These are phyloP conservation scores for Campylomormyrus numenius DNA, from an alignment of 2,113 vertebrate genomes.

Conservation along the genomic window DNA sequence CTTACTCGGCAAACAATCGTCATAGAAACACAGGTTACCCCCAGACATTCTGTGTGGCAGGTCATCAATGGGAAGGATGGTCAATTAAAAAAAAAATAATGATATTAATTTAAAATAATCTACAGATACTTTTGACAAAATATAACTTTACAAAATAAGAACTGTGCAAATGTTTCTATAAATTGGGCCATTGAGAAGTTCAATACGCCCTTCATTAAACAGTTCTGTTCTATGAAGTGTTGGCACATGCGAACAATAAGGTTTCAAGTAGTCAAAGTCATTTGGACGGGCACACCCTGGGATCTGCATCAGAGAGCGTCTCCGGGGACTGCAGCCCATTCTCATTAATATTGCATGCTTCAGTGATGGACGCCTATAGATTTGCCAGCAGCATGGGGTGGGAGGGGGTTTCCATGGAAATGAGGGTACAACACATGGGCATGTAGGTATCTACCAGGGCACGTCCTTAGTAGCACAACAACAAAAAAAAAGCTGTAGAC, in stretches of 20 bases:
- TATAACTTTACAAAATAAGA: background rate
- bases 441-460: background rate
- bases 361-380: background rate
- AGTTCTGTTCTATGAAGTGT: background rate
- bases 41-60: background rate
- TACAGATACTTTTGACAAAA: background rate
- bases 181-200: background rate
- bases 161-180: background rate
- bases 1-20: background rate
- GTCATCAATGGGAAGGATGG: background rate
- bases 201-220: background rate
- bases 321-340: background rate
- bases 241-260: background rate
- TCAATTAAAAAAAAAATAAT: background rate
- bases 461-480: background rate
- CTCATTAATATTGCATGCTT: slow-evolving; percentile 17
- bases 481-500: background rate
- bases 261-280: background rate
- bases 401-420: slow-evolving; percentile 13
- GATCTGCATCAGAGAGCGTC: background rate
- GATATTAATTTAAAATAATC: background rate
- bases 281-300: background rate
- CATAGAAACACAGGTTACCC: background rate
- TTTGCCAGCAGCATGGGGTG: background rate
- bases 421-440: background rate